phyloP scores from a whole-genome alignment of 2,888 invertebrate species.

The Neoaliturus tenellus region DNA sequence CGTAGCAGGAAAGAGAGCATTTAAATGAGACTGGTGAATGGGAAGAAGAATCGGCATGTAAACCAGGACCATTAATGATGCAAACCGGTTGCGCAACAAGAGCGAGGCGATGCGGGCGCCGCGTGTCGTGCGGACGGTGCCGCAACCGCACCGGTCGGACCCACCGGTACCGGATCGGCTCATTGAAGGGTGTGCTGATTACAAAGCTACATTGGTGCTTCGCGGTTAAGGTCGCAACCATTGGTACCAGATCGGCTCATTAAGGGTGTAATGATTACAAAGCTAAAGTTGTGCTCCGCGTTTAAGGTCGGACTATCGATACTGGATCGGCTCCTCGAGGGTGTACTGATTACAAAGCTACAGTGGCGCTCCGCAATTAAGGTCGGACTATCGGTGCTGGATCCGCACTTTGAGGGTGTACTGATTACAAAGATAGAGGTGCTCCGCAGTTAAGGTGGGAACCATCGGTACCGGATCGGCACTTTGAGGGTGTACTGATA shows the following conservation, averaged over 20 bases:
- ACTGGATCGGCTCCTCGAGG: too few relatives aligned
- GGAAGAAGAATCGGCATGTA: slow-evolving; percentile 52
- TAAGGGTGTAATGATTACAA: not conserved
- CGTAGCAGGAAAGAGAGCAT: slow-evolving; percentile 34
- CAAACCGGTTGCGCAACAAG: slow-evolving; percentile 29
- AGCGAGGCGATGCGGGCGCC: not conserved
- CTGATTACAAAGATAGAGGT: too few relatives aligned
- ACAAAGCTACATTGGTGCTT: not conserved
- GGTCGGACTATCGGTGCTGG: too few relatives aligned
- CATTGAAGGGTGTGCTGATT: not conserved
- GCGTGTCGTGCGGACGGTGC: not conserved
- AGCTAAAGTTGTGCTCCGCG: not conserved
- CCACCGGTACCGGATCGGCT: not conserved
- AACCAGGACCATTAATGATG: slow-evolving; percentile 48
- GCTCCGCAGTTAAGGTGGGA: too few relatives aligned
- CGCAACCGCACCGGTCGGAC: not conserved
- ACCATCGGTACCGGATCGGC: too few relatives aligned
- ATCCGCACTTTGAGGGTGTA: too few relatives aligned
- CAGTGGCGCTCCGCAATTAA: too few relatives aligned
- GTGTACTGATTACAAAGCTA: too few relatives aligned
- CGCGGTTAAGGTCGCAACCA: not conserved
- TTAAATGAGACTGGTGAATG: slow-evolving; percentile 47
- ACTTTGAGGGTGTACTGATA: too few relatives aligned
- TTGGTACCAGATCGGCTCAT: not conserved
- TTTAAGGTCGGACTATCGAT: not conserved